Evolutionary conservation across 2,113 vertebrate genomes (phyloP).

Genomic region (Cairina moschata): DNA sequence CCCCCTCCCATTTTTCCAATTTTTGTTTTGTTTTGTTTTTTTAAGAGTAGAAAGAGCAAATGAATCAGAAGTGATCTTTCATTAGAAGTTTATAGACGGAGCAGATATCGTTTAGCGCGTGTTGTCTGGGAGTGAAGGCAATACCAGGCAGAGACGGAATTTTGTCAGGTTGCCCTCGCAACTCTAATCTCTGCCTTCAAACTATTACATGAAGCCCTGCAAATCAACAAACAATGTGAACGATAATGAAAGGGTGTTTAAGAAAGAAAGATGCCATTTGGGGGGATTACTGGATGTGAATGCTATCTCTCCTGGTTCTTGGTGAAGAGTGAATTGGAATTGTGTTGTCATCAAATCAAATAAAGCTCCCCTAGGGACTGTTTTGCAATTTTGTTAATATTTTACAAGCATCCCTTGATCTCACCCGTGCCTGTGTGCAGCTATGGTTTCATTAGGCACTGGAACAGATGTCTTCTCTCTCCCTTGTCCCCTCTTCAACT

Average conservation of each 20-base stretch:
- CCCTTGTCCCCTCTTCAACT: neutral
- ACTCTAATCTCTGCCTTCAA: slow-evolving; percentile 23
- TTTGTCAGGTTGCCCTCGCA: neutral
- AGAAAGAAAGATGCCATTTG: slow-evolving; percentile 47
- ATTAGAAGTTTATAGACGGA: neutral
- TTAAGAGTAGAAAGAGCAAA: neutral
- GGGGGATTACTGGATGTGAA: slow-evolving; percentile 17
- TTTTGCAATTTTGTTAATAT: slow-evolving; percentile 59
- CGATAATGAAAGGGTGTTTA: slow-evolving; percentile 19
- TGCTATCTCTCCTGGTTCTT: neutral
- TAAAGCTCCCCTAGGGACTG: slow-evolving; percentile 28
- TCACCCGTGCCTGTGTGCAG: neutral
- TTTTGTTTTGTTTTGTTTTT: neutral
- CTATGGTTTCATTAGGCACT: neutral
- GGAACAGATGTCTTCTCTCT: slow-evolving; percentile 7
- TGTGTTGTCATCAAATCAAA: slow-evolving; percentile 21
- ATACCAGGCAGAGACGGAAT: neutral
- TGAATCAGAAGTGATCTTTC: neutral
- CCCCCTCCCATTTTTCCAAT: neutral
- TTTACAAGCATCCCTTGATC: slow-evolving; percentile 67
- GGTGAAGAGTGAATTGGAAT: slow-evolving; percentile 17
- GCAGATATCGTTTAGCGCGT: neutral
- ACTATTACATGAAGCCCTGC: slow-evolving; percentile 5
- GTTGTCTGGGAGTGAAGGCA: neutral
- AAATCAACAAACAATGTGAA: slow-evolving; percentile 41